phyloP scores from a whole-genome alignment of 2,113 vertebrate genomes.

The Potamarius usumacintae region DNA sequence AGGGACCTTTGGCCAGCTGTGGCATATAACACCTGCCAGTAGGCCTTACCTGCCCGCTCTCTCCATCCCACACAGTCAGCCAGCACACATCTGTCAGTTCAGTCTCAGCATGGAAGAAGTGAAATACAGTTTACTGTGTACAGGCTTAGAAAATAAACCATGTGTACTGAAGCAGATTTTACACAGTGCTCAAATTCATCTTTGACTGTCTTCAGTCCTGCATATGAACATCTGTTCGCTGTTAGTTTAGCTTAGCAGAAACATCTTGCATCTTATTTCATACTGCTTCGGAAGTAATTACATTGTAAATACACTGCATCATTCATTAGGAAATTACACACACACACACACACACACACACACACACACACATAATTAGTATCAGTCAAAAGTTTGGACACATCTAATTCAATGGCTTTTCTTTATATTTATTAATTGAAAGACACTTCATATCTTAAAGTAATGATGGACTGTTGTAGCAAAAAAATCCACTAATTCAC shows the following conservation, averaged over 20 bases:
- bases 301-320: not conserved
- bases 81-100: slow-evolving; percentile 10
- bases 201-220: slow-evolving; percentile 7
- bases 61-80: not conserved
- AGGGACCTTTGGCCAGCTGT: slow-evolving; percentile 15
- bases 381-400: too few species aligned
- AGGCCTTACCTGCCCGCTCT: slow-evolving; percentile 14
- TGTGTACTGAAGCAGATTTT: not conserved
- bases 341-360: not conserved
- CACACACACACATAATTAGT: not conserved
- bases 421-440: too few species aligned
- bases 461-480: too few species aligned
- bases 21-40: slow-evolving; percentile 30
- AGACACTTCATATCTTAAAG: too few species aligned
- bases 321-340: not conserved
- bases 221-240: slow-evolving; percentile 19
- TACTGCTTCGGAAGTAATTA: slow-evolving; percentile 6
- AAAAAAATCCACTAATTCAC: too few species aligned
- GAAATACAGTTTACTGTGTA: not conserved
- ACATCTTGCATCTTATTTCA: slow-evolving; percentile 17
- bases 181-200: not conserved
- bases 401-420: too few species aligned
- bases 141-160: slow-evolving; percentile 4
- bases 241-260: not conserved
- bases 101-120: slow-evolving; percentile 10